Evolutionary conservation across 2,888 invertebrate genomes (phyloP).

Genomic region (Anoncus sp.): DNA sequence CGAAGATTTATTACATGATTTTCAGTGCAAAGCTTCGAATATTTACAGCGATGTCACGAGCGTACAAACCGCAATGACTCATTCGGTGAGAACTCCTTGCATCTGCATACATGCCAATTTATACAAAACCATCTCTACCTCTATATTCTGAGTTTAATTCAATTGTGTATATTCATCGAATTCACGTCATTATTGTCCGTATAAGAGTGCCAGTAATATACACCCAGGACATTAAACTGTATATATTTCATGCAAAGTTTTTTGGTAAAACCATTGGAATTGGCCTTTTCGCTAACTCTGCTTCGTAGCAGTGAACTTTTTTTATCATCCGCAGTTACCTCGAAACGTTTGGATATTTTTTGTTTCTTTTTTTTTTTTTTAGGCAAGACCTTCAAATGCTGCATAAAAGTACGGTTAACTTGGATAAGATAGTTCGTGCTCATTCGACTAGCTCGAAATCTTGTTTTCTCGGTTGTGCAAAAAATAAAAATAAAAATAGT

Average conservation of each 20-base stretch:
- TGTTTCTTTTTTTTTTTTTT: slow-evolving; percentile 50
- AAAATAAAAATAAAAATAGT: too few relatives aligned
- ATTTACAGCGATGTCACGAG: slow-evolving; percentile 59
- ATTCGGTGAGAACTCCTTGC: slow-evolving; percentile 33
- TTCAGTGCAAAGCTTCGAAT: slow-evolving; percentile 50
- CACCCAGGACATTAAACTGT: neutral
- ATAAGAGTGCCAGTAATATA: slow-evolving; percentile 37
- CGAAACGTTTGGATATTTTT: slow-evolving; percentile 21
- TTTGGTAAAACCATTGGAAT: slow-evolving; percentile 36
- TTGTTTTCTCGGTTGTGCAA: slow-evolving; percentile 29
- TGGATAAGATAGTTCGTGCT: slow-evolving; percentile 34
- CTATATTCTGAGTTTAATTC: slow-evolving; percentile 25
- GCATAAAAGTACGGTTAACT: slow-evolving; percentile 45
- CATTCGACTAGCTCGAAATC: slow-evolving; percentile 29
- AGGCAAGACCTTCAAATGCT: slow-evolving; percentile 35
- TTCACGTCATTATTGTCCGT: slow-evolving; percentile 4
- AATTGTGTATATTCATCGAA: slow-evolving; percentile 16
- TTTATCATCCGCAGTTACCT: slow-evolving; percentile 9
- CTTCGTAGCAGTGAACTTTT: neutral
- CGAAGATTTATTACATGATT: slow-evolving; percentile 59
- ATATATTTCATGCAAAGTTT: neutral
- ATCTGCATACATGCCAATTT: neutral
- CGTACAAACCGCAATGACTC: slow-evolving; percentile 47
- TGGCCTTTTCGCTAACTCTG: slow-evolving; percentile 35
- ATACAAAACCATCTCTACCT: slow-evolving; percentile 25